These are phyloP conservation scores for Harpalus rubripes DNA, from an alignment of 2,888 invertebrate genomes.

Conservation along the genomic window DNA sequence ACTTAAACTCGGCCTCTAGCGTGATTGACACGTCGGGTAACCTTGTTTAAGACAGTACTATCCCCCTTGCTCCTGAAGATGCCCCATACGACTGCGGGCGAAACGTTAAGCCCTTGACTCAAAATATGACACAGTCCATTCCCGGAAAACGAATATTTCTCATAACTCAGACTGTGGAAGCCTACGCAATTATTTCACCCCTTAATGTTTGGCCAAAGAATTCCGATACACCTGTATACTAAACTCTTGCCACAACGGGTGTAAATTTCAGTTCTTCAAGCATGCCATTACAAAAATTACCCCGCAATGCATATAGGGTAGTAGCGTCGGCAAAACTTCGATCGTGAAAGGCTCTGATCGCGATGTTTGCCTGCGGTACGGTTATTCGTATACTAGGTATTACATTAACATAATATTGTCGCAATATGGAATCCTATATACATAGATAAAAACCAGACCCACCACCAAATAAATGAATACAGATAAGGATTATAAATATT, in stretches of 20 bases:
- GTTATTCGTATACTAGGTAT: background rate
- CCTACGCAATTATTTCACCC: too few relatives aligned
- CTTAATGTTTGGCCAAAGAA: too few relatives aligned
- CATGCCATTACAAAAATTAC: conserved; percentile 1
- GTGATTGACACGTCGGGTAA: too few relatives aligned
- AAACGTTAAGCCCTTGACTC: too few relatives aligned
- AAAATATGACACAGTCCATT: too few relatives aligned
- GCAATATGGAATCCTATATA: conserved; percentile 43
- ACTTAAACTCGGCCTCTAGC: too few relatives aligned
- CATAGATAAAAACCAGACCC: background rate
- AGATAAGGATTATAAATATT: background rate
- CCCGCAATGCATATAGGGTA: background rate
- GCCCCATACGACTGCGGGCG: too few relatives aligned
- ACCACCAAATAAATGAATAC: conserved; percentile 12
- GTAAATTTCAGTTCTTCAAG: background rate
- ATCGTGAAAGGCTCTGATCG: conserved; percentile 3
- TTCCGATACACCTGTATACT: too few relatives aligned
- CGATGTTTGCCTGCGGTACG: conserved; percentile 27
- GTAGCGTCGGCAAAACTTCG: background rate
- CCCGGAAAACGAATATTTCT: too few relatives aligned
- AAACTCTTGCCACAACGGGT: background rate
- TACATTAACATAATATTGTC: conserved; percentile 57
- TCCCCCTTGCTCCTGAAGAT: too few relatives aligned
- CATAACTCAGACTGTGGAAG: too few relatives aligned
- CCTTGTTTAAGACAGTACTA: too few relatives aligned